Base-by-base conservation (phyloP, 2,113 vertebrate species). In the Sceloporus tristichus region DNA sequence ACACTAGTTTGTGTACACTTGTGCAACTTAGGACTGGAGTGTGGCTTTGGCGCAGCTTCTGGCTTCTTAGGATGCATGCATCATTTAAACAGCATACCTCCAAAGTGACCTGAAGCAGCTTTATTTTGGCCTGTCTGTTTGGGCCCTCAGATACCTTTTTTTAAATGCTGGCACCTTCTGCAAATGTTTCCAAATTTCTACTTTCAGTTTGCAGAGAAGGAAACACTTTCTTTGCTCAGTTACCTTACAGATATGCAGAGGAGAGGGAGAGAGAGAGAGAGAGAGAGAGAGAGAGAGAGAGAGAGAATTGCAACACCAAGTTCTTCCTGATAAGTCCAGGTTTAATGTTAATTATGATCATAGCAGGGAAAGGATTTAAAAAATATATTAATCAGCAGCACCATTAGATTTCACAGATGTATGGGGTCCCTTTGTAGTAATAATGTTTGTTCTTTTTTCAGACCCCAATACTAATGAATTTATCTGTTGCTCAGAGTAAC, bases 401-500 rank as follows among this genome's bases (percentile, higher is more conserved):
- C 9, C 82, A 91, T 9, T 0, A 6, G 70, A 74, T 90, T 87
- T 70, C 84, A 92, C 85, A 91, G 91, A 88, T 54, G 70, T 53
- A 34, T 40, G 48, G 53, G 53, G 5, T 38, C 53, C 70, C 7
- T 9, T 89, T 91, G 89, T 87, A 94, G 29, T 42, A 88, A 82
- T 84, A 29, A 66, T 92, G 94, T 85, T 86, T 86, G 87, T 89
- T 94, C 66, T 11, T 88, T 92, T 14, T 54, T 87, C 10, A 25
- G 92, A 93, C 87, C 90, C 71, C 29, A 89, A 87, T 87, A 89
- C 89, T 97, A 96, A 96, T 95, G 95, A 93, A 91, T 94, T 96
- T 96, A 96, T 97, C 95, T 94, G 56, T 85, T 95, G 87, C 90
- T 95, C 13, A 16, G 88, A 94, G 95, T 95, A 95, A 95, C 56